phyloP scores from a whole-genome alignment of 53 echinoderm and acorn worm species.

The Apostichopus leukothele region DNA sequence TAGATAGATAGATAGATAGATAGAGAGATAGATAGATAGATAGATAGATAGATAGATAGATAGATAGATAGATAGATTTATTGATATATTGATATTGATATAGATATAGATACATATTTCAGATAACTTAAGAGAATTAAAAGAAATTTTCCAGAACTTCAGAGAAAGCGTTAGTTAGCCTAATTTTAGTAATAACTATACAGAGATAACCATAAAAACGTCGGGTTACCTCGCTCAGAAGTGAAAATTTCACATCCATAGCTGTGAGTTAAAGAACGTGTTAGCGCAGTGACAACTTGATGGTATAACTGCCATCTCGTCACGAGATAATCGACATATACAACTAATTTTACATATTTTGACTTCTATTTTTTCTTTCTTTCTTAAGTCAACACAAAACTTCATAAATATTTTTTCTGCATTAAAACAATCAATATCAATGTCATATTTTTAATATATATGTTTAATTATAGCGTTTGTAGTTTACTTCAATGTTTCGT shows the following conservation, averaged over 20 bases:
- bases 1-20: too few relatives aligned
- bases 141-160: background rate
- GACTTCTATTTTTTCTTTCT: background rate
- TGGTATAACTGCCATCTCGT: background rate
- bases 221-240: background rate
- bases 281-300: background rate
- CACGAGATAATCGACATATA: background rate
- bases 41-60: too few relatives aligned
- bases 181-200: background rate
- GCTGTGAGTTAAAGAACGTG: background rate
- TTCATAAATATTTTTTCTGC: background rate
- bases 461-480: too few relatives aligned
- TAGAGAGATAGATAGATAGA: too few relatives aligned
- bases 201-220: background rate
- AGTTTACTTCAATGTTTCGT: too few relatives aligned
- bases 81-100: too few relatives aligned
- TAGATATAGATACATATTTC: too few relatives aligned
- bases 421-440: background rate
- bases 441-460: too few relatives aligned
- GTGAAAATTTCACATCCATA: constrained; percentile 12
- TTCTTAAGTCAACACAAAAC: background rate
- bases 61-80: too few relatives aligned
- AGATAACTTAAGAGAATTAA: background rate
- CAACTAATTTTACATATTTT: background rate
- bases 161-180: background rate